phyloP scores from a whole-genome alignment of 2,113 vertebrate species.

The Mirza zaza region DNA sequence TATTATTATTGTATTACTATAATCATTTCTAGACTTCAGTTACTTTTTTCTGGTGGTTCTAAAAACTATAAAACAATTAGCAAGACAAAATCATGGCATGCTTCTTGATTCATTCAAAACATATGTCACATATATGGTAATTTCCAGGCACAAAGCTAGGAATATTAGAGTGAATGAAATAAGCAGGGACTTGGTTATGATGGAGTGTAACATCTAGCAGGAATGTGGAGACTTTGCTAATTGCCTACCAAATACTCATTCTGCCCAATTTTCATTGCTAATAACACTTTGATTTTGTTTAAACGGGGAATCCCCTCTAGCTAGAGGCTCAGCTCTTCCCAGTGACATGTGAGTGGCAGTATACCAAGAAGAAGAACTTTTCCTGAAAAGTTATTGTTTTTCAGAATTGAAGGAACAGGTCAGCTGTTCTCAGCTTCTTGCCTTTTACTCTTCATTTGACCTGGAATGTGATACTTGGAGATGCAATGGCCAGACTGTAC shows the following conservation, averaged over 20 bases:
- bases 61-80: not conserved
- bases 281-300: not conserved
- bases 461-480: not conserved
- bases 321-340: not conserved
- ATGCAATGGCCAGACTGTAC: not conserved
- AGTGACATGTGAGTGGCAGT: not conserved
- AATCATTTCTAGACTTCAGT: not conserved
- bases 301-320: not conserved
- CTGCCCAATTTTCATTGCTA: not conserved
- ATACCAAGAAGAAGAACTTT: not conserved
- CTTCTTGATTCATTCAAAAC: not conserved
- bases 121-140: not conserved
- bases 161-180: not conserved
- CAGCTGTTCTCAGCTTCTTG: not conserved
- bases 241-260: not conserved
- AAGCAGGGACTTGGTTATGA: not conserved
- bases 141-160: not conserved
- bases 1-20: not conserved
- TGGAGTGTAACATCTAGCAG: not conserved
- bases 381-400: not conserved
- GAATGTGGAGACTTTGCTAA: not conserved
- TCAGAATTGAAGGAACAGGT: not conserved
- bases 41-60: not conserved
- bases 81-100: not conserved
- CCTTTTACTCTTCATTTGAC: not conserved